Conservation (phyloP, 2,888 invertebrate species). For the Stegana nigrithorax region DNA sequence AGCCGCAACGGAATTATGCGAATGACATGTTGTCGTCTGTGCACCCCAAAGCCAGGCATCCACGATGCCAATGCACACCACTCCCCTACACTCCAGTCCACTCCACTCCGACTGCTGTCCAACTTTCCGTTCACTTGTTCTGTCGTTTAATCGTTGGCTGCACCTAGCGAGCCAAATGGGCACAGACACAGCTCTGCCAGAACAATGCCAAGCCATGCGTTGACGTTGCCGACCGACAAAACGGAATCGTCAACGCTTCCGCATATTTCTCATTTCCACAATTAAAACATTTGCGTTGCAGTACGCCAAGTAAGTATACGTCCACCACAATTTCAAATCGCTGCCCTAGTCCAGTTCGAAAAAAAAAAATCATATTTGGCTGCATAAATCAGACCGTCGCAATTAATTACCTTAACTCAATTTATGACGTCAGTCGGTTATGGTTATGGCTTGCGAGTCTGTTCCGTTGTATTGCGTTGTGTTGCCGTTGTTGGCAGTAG, state of each 20-base stretch:
- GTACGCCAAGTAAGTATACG: background rate
- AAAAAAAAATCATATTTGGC: slow-evolving; percentile 4
- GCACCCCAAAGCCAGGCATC: background rate
- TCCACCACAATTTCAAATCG: no score
- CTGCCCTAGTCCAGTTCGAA: no score
- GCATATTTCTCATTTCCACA: slow-evolving; percentile 63
- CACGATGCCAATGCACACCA: background rate
- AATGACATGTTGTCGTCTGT: slow-evolving; percentile 18
- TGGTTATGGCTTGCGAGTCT: slow-evolving; percentile 27
- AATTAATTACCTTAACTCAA: slow-evolving; percentile 10
- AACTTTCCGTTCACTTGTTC: background rate
- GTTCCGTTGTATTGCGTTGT: no score
- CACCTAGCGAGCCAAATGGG: slow-evolving; percentile 15
- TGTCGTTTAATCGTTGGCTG: background rate
- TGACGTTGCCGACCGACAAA: slow-evolving; percentile 42
- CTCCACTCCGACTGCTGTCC: background rate
- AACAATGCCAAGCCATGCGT: slow-evolving; percentile 57
- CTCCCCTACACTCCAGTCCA: background rate
- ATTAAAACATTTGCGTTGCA: slow-evolving; percentile 46
- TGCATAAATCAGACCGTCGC: background rate
- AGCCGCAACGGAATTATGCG: slow-evolving; percentile 20
- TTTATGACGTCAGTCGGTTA: background rate
- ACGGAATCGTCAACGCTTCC: slow-evolving; percentile 61
- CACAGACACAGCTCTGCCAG: slow-evolving; percentile 16
- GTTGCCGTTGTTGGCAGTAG: no score